Conservation (phyloP, 2,888 invertebrate species). For the Venusia cambrica region DNA sequence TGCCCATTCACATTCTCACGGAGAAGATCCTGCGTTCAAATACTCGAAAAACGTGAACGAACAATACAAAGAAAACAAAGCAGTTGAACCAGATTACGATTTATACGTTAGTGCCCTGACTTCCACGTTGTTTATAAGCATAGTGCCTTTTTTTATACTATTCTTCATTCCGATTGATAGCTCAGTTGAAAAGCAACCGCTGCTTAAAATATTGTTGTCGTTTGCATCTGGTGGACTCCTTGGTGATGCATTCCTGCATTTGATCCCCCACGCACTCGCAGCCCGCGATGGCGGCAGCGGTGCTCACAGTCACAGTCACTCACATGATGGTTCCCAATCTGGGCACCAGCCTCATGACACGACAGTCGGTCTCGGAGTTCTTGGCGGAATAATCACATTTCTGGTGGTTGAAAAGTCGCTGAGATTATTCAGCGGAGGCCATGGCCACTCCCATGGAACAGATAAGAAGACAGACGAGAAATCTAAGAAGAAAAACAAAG, state of each 20-base stretch:
- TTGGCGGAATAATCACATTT: constrained; percentile 96
- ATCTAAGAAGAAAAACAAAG: constrained; percentile 56
- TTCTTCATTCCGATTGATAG: constrained; percentile 96
- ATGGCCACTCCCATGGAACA: constrained; percentile 86
- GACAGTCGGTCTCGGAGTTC: constrained; percentile 96
- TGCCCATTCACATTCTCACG: constrained; percentile 73
- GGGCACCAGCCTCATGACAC: constrained; percentile 87
- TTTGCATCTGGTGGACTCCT: constrained; percentile 97
- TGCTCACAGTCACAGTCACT: constrained; percentile 80
- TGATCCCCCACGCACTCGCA: constrained; percentile 96
- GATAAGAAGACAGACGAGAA: constrained; percentile 68
- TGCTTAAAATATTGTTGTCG: constrained; percentile 93
- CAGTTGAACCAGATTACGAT: constrained; percentile 58
- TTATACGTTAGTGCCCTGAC: constrained; percentile 91
- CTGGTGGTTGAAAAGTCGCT: constrained; percentile 96
- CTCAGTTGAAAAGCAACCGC: constrained; percentile 89
- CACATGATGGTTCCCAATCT: constrained; percentile 67
- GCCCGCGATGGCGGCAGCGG: constrained; percentile 50
- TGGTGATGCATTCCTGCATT: constrained; percentile 98
- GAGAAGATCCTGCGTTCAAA: constrained; percentile 87
- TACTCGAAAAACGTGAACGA: constrained; percentile 86
- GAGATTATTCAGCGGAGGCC: constrained; percentile 91
- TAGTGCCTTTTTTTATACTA: constrained; percentile 95
- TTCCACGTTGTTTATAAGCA: constrained; percentile 96
- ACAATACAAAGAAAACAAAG: constrained; percentile 61